A percentile compares a stretch with the other conserved stretches of the same genome.
phyloP scores from a whole-genome alignment of 1,140 invertebrate species.

The Nomia melanderi region DNA sequence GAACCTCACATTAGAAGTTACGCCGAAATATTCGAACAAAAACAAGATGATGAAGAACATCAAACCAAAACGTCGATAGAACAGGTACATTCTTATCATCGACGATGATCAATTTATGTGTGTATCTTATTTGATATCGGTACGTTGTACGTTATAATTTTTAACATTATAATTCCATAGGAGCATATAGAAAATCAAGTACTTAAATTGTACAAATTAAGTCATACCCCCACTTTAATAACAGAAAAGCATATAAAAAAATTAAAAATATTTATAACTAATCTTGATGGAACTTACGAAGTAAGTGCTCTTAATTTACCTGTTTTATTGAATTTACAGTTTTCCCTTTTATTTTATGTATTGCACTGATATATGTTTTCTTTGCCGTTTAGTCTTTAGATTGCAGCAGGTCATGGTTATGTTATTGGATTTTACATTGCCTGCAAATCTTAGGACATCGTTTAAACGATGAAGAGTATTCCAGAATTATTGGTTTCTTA shows the following conservation, averaged over 20 bases:
- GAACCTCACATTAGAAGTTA: conserved; percentile 43
- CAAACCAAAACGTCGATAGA: conserved; percentile 46
- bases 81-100: conserved; percentile 36
- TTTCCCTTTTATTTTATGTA: background rate
- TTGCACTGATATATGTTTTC: background rate
- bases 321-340: background rate
- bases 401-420: conserved; percentile 96
- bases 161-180: conserved; percentile 77
- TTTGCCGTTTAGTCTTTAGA: conserved; percentile 87
- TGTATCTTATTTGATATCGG: background rate
- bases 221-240: conserved; percentile 83
- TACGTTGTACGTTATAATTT: background rate
- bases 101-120: background rate
- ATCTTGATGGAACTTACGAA: conserved; percentile 87
- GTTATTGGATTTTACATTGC: conserved; percentile 97
- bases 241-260: conserved; percentile 85
- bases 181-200: conserved; percentile 85
- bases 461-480: conserved; percentile 85
- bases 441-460: conserved; percentile 90
- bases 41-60: conserved; percentile 49
- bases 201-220: conserved; percentile 84
- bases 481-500: conserved; percentile 86
- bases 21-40: conserved; percentile 45
- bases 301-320: conserved; percentile 72
- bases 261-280: conserved; percentile 86